Evolutionary conservation across 1,140 invertebrate genomes (phyloP).

Genomic region (Neodiprion virginianus): DNA sequence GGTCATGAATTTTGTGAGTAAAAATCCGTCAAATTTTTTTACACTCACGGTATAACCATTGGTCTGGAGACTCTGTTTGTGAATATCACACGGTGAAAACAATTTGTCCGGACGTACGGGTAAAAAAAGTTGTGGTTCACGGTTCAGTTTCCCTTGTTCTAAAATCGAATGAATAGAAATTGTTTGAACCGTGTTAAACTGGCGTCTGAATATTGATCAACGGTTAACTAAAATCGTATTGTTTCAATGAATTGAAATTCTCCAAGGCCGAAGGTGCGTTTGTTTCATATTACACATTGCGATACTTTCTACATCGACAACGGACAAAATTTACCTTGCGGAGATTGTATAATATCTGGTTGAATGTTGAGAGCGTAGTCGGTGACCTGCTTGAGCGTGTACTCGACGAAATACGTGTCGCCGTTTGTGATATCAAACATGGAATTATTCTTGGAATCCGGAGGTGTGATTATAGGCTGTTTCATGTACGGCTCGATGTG

Average conservation of each 20-base stretch:
- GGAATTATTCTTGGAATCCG: constrained; percentile 60
- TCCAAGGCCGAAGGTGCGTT: neutral
- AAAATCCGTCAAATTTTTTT: constrained; percentile 1
- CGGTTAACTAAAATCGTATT: no score
- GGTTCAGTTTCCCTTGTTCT: constrained; percentile 57
- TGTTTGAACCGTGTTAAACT: neutral
- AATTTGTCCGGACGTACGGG: constrained; percentile 59
- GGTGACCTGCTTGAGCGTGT: constrained; percentile 61
- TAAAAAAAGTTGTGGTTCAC: constrained; percentile 58
- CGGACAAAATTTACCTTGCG: constrained; percentile 54
- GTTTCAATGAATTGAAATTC: no score
- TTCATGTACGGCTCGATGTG: constrained; percentile 64
- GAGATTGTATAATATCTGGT: constrained; percentile 64
- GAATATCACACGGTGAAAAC: constrained; percentile 58
- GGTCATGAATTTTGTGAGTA: constrained; percentile 18
- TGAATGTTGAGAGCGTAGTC: constrained; percentile 62
- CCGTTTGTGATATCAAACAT: constrained; percentile 63
- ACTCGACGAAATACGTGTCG: constrained; percentile 64
- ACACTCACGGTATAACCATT: constrained; percentile 58
- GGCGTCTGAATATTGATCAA: neutral
- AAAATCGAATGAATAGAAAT: constrained; percentile 26
- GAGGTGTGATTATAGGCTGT: constrained; percentile 64
- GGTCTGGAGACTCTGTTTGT: constrained; percentile 57
- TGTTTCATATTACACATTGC: neutral
- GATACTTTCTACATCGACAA: neutral